Conservation (phyloP, 2,797 vertebrate species). For the Girardinus metallicus region DNA sequence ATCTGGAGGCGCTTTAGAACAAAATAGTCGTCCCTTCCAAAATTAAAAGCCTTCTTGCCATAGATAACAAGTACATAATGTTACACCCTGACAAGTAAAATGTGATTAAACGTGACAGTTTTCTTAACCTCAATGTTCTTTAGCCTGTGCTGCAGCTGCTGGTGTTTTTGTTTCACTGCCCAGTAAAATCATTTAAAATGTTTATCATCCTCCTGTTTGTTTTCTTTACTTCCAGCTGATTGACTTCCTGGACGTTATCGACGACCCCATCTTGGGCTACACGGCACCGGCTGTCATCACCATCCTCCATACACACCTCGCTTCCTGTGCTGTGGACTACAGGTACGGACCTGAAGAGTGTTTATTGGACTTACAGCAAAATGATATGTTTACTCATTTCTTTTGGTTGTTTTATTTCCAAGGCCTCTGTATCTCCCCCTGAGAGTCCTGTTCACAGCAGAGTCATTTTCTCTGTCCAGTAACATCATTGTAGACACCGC, state of each 20-base stretch:
- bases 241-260: constrained; percentile 90
- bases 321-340: constrained; percentile 92
- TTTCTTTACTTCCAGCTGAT: constrained; percentile 78
- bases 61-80: constrained; percentile 13
- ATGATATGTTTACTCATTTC: not conserved
- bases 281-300: constrained; percentile 90
- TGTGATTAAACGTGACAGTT: constrained; percentile 10
- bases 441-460: constrained; percentile 87
- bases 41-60: not conserved
- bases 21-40: not conserved
- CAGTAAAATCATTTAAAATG: constrained; percentile 9
- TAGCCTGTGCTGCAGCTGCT: not conserved
- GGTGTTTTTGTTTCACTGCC: constrained; percentile 10
- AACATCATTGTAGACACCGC: constrained; percentile 94
- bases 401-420: constrained; percentile 18
- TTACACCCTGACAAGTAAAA: constrained; percentile 1
- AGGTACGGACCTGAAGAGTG: constrained; percentile 75
- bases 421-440: constrained; percentile 92
- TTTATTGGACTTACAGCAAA: not conserved
- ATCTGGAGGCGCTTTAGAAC: not conserved
- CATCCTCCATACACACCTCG: constrained; percentile 89
- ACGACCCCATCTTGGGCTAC: constrained; percentile 92
- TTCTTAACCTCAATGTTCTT: not conserved
- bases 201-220: constrained; percentile 9
- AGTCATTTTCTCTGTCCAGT: constrained; percentile 93